Percentiles rank a stretch among this genome's conserved stretches.
Evolutionary conservation across 1,140 invertebrate species (phyloP).

Genomic region (Drosophila serrata): DNA sequence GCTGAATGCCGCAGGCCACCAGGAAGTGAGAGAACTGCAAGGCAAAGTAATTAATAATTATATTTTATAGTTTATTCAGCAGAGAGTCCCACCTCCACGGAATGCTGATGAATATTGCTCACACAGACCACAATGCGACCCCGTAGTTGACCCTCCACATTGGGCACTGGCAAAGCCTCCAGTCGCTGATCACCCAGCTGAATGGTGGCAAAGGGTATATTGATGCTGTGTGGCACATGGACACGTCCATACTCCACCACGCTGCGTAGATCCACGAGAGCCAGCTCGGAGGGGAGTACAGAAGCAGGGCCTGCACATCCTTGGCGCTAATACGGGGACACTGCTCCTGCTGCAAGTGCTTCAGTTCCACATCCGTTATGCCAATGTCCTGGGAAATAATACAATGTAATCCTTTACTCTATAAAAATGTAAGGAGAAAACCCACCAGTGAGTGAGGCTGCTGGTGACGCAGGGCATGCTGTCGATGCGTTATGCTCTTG

Average conservation of each 20-base stretch:
- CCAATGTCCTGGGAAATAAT: conserved; percentile 88
- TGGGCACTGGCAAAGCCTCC: conserved; percentile 88
- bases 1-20: conserved; percentile 88
- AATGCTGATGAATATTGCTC: conserved; percentile 91
- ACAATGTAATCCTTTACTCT: too few relatives aligned
- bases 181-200: conserved; percentile 89
- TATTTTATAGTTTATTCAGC: conserved; percentile 8
- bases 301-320: conserved; percentile 92
- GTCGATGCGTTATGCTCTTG: conserved; percentile 93
- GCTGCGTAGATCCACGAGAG: conserved; percentile 92
- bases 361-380: conserved; percentile 87
- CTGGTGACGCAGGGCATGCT: conserved; percentile 81
- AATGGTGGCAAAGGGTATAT: conserved; percentile 93
- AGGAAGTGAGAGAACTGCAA: conserved; percentile 90
- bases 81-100: conserved; percentile 87
- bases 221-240: conserved; percentile 92
- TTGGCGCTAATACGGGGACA: conserved; percentile 93
- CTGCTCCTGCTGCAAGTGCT: conserved; percentile 90
- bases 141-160: conserved; percentile 86
- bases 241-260: conserved; percentile 91
- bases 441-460: conserved; percentile 42
- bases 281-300: conserved; percentile 88
- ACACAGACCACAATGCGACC: conserved; percentile 92
- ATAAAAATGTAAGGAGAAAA: neutral
- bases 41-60: neutral